Conservation (phyloP, 2,888 invertebrate genomes). For the Sinelater perroti region DNA sequence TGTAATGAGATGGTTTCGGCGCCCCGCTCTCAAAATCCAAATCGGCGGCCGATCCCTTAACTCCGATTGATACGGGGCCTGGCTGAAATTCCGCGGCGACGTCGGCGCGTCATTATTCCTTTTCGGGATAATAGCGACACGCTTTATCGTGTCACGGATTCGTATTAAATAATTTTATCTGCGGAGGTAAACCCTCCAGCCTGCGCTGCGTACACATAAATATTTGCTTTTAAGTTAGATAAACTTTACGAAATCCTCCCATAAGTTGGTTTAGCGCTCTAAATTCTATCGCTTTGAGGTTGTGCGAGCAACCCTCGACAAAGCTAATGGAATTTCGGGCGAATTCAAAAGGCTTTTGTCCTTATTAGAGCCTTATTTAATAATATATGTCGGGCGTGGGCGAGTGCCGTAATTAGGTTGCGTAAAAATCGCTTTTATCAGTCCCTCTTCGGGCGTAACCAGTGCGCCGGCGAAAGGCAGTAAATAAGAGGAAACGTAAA, state of each 20-base stretch:
- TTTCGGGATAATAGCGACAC: too few species aligned
- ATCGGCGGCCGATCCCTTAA: not conserved
- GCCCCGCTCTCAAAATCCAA: not conserved
- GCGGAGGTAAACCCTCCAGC: constrained; percentile 4
- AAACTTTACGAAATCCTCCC: constrained; percentile 8
- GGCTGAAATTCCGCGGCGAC: not conserved
- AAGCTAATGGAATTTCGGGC: constrained; percentile 13
- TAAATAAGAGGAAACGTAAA: too few species aligned
- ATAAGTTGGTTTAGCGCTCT: not conserved
- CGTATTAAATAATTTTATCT: not conserved
- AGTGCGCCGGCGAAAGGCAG: too few species aligned
- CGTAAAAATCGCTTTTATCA: too few species aligned
- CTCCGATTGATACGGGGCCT: not conserved
- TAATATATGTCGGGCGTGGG: too few species aligned
- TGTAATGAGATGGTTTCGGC: constrained; percentile 12
- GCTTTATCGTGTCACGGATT: too few species aligned
- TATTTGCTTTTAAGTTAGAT: constrained; percentile 13
- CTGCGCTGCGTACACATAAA: constrained; percentile 7
- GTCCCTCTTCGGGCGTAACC: too few species aligned
- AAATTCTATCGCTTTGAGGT: constrained; percentile 7
- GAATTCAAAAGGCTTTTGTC: constrained; percentile 1
- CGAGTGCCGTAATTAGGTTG: too few species aligned
- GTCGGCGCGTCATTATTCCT: too few species aligned
- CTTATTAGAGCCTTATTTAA: constrained; percentile 3
- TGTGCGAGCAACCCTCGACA: constrained; percentile 1